Base-by-base conservation (phyloP, 2,888 invertebrate species). In the Parnassius smintheus region DNA sequence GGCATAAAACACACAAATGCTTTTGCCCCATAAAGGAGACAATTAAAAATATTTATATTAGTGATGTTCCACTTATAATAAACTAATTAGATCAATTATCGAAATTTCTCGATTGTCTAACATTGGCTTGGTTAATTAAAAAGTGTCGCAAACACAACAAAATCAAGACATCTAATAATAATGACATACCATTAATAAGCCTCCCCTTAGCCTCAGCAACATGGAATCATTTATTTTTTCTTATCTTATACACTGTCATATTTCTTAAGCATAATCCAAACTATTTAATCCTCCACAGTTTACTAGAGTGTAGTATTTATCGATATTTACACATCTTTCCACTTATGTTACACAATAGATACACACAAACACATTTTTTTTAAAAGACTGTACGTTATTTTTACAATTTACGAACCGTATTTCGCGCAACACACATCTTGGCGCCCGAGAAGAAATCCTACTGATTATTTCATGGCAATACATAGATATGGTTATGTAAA, bases 401-500 rank as follows among this genome's bases (percentile, higher is more conserved):
- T 62, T 12, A 59, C 55, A 61, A 65, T 64, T 64, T 64, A 60
- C 59, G 49, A 57, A 66, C 57, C 54, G 58, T 55, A 59, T 42
- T 53, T 56, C 64, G 45, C 61, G n/a, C 54, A 56, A 59, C 51
- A 53, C 61, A 61, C 49, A 62, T 60, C 56, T 56, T 55, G 65
- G 46, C 59, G n/a, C 51, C 67, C 66, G 66, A 65, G 66, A 72
- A 70, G 67, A 76, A 72, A 74, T 73, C 74, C 78, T 86, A 89
- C 90, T 90, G 90, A 88, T 88, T 88, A 88, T 88, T 90, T 86
- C 81, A 87, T 83, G 75, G 75, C 65, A 68, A 70, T 70, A 74
- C 70, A 74, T 81, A 79, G 75, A 76, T 75, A 77, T 75, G 80
- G 76, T 75, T 84, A 82, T 82, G 76, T 85, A 79, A 78, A 84